Percentiles rank a stretch among this genome's conserved stretches.
Conservation (phyloP, 2,113 vertebrate genomes). For the Nematolebias whitei region DNA sequence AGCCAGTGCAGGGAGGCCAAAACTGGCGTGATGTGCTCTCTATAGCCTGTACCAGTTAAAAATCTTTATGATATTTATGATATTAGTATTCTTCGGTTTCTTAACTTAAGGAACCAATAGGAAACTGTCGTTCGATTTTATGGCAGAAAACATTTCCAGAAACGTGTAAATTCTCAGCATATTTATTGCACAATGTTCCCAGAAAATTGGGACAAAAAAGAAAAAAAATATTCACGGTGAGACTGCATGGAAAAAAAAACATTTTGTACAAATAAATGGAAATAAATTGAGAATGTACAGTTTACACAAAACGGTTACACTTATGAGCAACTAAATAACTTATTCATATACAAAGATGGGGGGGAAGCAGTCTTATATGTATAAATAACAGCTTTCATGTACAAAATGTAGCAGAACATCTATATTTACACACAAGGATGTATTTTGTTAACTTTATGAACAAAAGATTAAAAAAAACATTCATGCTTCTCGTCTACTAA, state of each 20-base stretch:
- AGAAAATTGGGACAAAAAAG: conserved; percentile 95
- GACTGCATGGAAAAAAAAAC: conserved; percentile 86
- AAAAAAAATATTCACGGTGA: conserved; percentile 73
- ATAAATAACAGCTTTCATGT: conserved; percentile 56
- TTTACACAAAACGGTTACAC: conserved; percentile 82
- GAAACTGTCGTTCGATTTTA: not conserved
- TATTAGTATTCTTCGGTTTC: too few relatives aligned
- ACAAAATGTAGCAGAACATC: conserved; percentile 67
- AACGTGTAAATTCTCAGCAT: conserved; percentile 62
- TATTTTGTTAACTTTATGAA: conserved; percentile 55
- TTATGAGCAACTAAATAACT: conserved; percentile 89
- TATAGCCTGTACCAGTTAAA: too few relatives aligned
- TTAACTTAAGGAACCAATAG: too few relatives aligned
- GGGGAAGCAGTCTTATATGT: conserved; percentile 64
- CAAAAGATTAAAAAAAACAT: conserved; percentile 54
- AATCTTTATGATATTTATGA: too few relatives aligned
- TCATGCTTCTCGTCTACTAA: conserved; percentile 68
- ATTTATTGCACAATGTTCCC: conserved; percentile 99
- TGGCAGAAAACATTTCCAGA: conserved; percentile 15
- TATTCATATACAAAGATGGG: conserved; percentile 80
- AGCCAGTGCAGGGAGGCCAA: too few relatives aligned
- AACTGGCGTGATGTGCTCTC: too few relatives aligned
- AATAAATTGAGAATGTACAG: conserved; percentile 89
- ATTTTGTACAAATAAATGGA: conserved; percentile 90
- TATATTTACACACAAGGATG: conserved; percentile 48